Evolutionary conservation across 2,797 vertebrate species (phyloP), one percentile per base, ranked within the genome.

Genomic region (Argya squamiceps): DNA sequence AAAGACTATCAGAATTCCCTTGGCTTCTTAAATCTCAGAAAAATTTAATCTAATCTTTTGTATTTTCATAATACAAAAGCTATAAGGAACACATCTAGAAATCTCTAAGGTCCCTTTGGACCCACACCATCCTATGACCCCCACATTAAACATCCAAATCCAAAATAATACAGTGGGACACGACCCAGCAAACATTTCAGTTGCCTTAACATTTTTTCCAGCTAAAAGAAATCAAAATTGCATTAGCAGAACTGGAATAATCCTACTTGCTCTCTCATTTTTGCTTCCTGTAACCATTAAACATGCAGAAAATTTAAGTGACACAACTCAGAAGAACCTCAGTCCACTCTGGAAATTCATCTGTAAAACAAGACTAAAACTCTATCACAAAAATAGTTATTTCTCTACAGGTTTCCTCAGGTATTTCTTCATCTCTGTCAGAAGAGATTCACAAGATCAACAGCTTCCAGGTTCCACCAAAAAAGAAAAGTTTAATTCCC

Each of bases 381-480:
- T 13, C 11, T 44, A 37, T 3, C 1, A 2, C 19, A 39, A 34
- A 53, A 67, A 4, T 0, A 59, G 6, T 20, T 26, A 26, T 24
- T 91, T 63, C 58, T 52, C 8, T 12, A 17, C 5, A 52, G 7
- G 4, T 50, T 79, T 76, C 30, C 24, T 67, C 59, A 37, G 29
- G 3, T 46, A 55, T 21, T 68, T 75, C 30, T 37, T 44, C 32
- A 56, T 63, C 16, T 67, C 27, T 22, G 9, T 29, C 15, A 2
- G 20, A 56, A 84, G 4, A 32, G 13, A 47, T 10, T 13, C 16
- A 15, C 15, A 84, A 69, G 26, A 56, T 41, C 5, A 34, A 36
- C 4, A 15, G 26, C 46, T 89, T 41, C 20, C n/a, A 65, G 43
- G 16, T 46, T 58, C 10, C 26, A 70, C 26, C 34, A 60, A 56